Conservation (phyloP, 1,140 invertebrate genomes). For the Theocolax elegans region DNA sequence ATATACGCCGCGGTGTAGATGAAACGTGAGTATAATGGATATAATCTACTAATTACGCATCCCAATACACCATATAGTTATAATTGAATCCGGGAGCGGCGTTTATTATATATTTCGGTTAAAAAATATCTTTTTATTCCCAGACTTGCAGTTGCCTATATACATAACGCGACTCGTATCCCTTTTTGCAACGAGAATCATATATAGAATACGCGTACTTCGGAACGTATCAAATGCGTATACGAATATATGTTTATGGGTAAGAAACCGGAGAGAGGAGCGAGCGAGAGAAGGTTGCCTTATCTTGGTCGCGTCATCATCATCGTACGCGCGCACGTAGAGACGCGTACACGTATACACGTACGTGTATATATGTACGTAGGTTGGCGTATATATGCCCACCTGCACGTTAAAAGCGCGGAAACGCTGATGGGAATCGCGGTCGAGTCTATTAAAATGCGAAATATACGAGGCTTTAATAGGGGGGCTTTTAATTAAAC, state of each 20-base stretch:
- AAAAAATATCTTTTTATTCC: too few species aligned
- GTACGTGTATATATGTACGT: neutral
- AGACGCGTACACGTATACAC: too few species aligned
- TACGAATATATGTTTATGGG: constrained; percentile 7
- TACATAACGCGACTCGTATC: neutral
- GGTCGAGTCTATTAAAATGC: constrained; percentile 23
- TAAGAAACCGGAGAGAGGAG: neutral
- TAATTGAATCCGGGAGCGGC: too few species aligned
- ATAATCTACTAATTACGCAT: too few species aligned
- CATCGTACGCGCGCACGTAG: neutral
- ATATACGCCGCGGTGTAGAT: too few species aligned
- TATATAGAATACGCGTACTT: too few species aligned
- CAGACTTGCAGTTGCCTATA: too few species aligned
- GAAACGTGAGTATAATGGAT: too few species aligned
- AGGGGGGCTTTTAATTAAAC: constrained; percentile 36
- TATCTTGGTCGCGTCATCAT: constrained; percentile 35
- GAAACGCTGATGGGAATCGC: constrained; percentile 37
- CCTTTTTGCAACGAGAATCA: neutral
- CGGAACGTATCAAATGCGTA: too few species aligned
- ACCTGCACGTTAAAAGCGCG: constrained; percentile 26
- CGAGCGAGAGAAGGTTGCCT: neutral
- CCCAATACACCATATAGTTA: too few species aligned
- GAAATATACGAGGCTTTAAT: constrained; percentile 31
- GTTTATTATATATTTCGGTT: too few species aligned
- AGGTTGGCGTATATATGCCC: neutral